Evolutionary conservation across 2,888 invertebrate genomes (phyloP).

Genomic region (Drosophila macrothrix): DNA sequence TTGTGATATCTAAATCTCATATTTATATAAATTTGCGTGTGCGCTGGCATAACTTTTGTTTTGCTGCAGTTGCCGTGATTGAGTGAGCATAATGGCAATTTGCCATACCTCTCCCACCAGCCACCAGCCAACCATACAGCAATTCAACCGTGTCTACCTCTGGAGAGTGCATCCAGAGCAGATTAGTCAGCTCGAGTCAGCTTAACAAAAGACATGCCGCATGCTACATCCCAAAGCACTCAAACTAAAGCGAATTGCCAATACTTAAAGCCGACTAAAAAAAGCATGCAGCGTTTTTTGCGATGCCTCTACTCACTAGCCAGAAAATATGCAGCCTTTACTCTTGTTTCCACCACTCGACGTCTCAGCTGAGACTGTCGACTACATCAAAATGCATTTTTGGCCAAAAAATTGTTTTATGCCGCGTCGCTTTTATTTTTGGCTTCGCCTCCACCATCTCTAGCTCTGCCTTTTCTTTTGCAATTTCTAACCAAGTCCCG

Average conservation of each 20-base stretch:
- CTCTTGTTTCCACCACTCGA: slow-evolving; percentile 28
- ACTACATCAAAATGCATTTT: slow-evolving; percentile 79
- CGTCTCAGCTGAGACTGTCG: slow-evolving; percentile 41
- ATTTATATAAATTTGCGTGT: slow-evolving; percentile 60
- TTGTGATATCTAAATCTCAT: slow-evolving; percentile 58
- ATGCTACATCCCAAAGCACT: slow-evolving; percentile 27
- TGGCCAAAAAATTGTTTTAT: slow-evolving; percentile 60
- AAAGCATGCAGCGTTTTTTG: slow-evolving; percentile 30
- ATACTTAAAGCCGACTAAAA: slow-evolving; percentile 41
- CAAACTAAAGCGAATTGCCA: slow-evolving; percentile 41
- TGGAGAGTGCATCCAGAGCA: slow-evolving; percentile 55
- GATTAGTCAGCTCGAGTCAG: slow-evolving; percentile 59
- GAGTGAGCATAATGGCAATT: slow-evolving; percentile 61
- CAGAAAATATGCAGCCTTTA: slow-evolving; percentile 46
- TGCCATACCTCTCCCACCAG: slow-evolving; percentile 24
- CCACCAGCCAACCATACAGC: not conserved
- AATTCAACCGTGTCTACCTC: slow-evolving; percentile 14
- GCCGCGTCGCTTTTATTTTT: slow-evolving; percentile 29
- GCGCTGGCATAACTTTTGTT: slow-evolving; percentile 62
- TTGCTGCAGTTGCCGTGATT: slow-evolving; percentile 60
- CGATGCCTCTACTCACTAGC: not conserved
- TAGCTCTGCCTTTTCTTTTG: not conserved
- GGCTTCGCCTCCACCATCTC: slow-evolving; percentile 16
- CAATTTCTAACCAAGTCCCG: slow-evolving; percentile 24
- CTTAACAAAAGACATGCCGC: slow-evolving; percentile 43